Evolutionary conservation across 1,140 invertebrate species (phyloP).

Genomic region (Oryctes rhinoceros): DNA sequence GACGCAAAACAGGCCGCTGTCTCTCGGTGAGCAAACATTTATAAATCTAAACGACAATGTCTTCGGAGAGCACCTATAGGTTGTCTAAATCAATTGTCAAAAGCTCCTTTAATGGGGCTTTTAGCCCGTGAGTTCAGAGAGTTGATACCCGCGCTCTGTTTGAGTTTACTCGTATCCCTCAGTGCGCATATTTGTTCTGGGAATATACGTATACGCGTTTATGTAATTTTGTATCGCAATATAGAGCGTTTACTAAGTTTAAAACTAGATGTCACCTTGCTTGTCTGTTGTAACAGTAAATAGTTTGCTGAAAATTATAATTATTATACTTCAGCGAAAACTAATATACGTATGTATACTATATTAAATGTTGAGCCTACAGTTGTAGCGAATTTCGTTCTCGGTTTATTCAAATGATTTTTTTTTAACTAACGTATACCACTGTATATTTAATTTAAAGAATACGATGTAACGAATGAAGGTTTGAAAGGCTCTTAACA

Average conservation of each 20-base stretch:
- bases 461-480: no score
- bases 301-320: background rate
- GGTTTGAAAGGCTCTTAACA: no score
- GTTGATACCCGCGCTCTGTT: background rate
- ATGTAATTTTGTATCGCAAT: background rate
- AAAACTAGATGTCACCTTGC: background rate
- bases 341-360: background rate
- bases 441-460: no score
- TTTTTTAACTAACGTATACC: no score
- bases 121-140: background rate
- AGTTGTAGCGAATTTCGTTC: no score
- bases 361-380: background rate
- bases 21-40: conserved; percentile 31
- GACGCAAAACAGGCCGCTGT: conserved; percentile 16
- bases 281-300: no score
- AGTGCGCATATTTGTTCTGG: background rate
- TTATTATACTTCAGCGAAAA: background rate
- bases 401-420: no score
- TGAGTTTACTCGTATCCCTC: background rate
- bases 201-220: background rate
- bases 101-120: conserved; percentile 22
- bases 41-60: conserved; percentile 26
- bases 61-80: background rate
- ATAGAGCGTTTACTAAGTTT: background rate
- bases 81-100: conserved; percentile 24